Conservation (phyloP, 2,113 vertebrate genomes). For the Chloebia gouldiae region DNA sequence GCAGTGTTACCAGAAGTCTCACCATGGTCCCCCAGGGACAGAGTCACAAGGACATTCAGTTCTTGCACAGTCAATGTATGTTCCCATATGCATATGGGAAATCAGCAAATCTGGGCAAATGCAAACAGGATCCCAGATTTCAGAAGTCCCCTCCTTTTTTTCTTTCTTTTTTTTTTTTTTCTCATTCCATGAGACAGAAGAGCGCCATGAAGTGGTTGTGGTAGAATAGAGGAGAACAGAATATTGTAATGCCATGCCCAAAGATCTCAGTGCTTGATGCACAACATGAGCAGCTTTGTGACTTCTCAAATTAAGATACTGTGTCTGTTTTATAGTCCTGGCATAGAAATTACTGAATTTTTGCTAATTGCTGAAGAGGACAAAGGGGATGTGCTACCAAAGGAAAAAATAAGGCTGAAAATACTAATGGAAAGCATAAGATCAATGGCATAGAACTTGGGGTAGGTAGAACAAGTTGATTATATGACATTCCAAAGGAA, state of each 20-base stretch:
- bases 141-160: not conserved
- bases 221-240: not conserved
- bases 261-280: not conserved
- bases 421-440: not conserved
- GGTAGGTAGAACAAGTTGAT: not conserved
- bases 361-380: not conserved
- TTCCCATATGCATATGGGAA: not conserved
- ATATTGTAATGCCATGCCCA: not conserved
- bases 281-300: not conserved
- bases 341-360: not conserved
- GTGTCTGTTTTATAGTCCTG: not conserved
- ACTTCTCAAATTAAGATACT: not conserved
- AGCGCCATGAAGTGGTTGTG: not conserved
- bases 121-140: not conserved
- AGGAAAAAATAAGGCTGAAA: not conserved
- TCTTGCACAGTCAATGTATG: not conserved
- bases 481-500: not conserved
- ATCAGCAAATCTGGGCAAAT: not conserved
- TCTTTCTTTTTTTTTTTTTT: too few species aligned
- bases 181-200: not conserved
- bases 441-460: not conserved
- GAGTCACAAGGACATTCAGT: constrained; percentile 23
- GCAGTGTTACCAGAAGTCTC: not conserved
- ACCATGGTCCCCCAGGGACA: not conserved
- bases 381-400: not conserved